Base-by-base conservation (phyloP, 1,140 invertebrate genomes). In the Myzus persicae region DNA sequence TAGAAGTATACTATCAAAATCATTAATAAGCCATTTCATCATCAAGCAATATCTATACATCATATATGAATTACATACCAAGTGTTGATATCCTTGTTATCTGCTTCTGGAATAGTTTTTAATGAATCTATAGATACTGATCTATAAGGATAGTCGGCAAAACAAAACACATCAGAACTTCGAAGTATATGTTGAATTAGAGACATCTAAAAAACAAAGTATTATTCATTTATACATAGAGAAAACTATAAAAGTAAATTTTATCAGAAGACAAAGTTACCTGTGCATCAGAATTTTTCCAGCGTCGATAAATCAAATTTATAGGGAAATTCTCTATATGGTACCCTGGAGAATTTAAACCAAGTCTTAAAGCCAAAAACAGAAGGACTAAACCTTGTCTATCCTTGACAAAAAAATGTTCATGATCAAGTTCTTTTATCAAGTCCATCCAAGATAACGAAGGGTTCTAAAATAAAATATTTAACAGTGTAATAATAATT, bases 361-460 rank as follows among this genome's bases (percentile, higher is more conserved):
- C 98, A 44, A 98, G 95, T 91, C 94, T 51, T 9, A 99, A 95
- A 82, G 97, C 98, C 87, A 97, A 97, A 87, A 99, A 96, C 7
- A 99, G 95, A 11, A 99, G 95, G 94, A 96, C 97, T 54, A 99
- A 95, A 31, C 98, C 98, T 94, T 97, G 97, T 94, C 98, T 96
- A 95, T 99, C 98, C 94, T 98, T 97, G 1, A 99, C 96, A 26
- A 98, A 95, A 94, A 99, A 99, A 93, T 98, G 98, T 22, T 97
- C 96, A 95, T 99, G 98, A 95, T 99, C 99, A 51, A 99, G 95
- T 95, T 99, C 98, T 92, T 97, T 95, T 87, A 99, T 97, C 0
- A 99, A 98, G 94, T 99, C 99, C 94, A 97, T 98, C 98, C 99
- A 99, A 94, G 97, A 97, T 54, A 99, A 95, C 94, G 97, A 97